phyloP scores from a whole-genome alignment of 53 echinoderm and acorn worm species.

The Paelopatides confundens region DNA sequence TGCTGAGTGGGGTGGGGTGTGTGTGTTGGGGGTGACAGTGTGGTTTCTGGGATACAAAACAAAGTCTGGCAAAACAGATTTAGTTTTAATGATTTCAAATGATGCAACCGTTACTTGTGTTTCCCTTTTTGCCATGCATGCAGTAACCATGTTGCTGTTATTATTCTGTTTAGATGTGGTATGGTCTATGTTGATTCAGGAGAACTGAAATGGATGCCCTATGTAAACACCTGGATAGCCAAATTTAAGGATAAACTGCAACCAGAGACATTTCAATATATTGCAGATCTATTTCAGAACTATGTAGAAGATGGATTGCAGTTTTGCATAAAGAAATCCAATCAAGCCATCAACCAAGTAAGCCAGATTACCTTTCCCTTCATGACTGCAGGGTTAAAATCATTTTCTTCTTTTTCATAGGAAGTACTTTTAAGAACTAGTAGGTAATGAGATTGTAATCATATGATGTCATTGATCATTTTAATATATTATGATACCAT shows the following conservation, averaged over 20 bases:
- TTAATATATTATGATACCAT: no score
- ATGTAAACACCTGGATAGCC: constrained; percentile 90
- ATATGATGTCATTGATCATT: no score
- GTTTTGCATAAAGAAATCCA: constrained; percentile 77
- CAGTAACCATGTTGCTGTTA: no score
- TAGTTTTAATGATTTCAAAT: no score
- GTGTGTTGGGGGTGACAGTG: no score
- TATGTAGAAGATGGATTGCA: constrained; percentile 93
- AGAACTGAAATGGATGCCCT: constrained; percentile 98
- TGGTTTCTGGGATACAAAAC: no score
- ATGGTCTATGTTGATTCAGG: constrained; percentile 88
- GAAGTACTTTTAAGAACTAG: no score
- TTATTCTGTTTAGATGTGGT: constrained; percentile 75
- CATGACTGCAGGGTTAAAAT: background rate
- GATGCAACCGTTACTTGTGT: no score
- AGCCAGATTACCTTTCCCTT: background rate
- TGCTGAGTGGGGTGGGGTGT: no score
- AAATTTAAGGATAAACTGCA: constrained; percentile 73
- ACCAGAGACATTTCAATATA: constrained; percentile 81
- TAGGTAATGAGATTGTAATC: background rate
- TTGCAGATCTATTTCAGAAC: constrained; percentile 81
- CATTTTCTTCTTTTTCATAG: no score
- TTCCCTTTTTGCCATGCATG: no score
- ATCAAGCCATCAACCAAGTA: constrained; percentile 75
- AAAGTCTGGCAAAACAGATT: no score